Conservation (phyloP, 2,113 vertebrate species). For the Callithrix jacchus region DNA sequence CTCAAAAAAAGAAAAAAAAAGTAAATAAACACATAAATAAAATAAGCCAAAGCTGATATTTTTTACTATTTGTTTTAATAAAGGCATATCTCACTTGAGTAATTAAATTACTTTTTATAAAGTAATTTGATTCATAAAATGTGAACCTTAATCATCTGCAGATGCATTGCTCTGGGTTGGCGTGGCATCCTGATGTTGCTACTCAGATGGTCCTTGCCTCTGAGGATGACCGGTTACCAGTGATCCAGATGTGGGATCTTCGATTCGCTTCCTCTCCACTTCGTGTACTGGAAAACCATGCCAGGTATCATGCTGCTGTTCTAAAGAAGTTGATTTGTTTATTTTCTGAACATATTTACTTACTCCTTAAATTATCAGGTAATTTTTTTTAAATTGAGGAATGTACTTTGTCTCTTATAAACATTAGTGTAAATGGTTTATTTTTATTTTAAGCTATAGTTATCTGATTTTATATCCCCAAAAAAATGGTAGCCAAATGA, state of each 20-base stretch:
- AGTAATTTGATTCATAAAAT: conserved; percentile 31
- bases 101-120: neutral
- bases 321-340: neutral
- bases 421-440: neutral
- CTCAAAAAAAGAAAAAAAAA: too few relatives aligned
- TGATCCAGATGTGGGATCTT: conserved; percentile 98
- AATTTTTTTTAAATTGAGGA: neutral
- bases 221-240: conserved; percentile 95
- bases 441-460: conserved; percentile 40
- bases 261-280: conserved; percentile 96
- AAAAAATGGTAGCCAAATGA: neutral
- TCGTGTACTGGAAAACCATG: conserved; percentile 95
- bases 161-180: conserved; percentile 98
- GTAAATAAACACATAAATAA: too few relatives aligned
- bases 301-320: conserved; percentile 84
- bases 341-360: neutral
- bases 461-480: neutral
- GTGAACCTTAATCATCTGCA: conserved; percentile 67
- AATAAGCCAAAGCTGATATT: neutral
- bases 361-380: conserved; percentile 13
- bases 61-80: conserved; percentile 12
- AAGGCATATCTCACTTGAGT: neutral
- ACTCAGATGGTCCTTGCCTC: conserved; percentile 96
- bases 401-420: neutral
- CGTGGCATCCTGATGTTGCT: conserved; percentile 97